A percentile compares a stretch with the other conserved stretches of the same genome.
phyloP scores from a whole-genome alignment of 2,113 vertebrate species.

The Machaerirhynchus nigripectus region DNA sequence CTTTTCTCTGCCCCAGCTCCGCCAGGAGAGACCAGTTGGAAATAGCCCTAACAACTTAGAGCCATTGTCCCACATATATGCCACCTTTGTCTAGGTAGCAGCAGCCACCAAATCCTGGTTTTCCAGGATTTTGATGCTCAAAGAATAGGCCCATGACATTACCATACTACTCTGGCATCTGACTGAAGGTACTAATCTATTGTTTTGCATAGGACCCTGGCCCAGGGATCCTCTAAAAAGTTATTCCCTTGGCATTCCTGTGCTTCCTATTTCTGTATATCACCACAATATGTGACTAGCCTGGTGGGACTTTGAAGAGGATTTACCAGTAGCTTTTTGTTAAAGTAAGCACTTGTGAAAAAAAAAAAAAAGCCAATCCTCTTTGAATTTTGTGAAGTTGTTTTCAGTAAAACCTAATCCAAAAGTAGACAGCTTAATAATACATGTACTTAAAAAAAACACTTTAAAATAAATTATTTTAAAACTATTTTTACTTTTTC shows the following conservation, averaged over 20 bases:
- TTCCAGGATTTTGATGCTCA: neutral
- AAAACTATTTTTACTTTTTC: neutral
- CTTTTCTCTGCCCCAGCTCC: neutral
- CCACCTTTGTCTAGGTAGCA: neutral
- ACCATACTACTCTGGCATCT: neutral
- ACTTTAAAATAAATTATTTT: neutral
- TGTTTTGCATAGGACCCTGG: neutral
- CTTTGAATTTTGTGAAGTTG: neutral
- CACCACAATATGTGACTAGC: neutral
- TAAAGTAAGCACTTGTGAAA: neutral
- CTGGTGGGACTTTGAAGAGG: neutral
- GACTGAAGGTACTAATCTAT: neutral
- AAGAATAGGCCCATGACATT: neutral
- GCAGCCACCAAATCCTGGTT: neutral
- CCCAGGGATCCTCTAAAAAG: rapidly evolving
- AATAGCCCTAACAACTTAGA: neutral
- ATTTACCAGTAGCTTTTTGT: neutral
- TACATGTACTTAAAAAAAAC: neutral
- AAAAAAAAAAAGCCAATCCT: neutral
- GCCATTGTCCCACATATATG: neutral
- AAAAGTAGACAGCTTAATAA: neutral
- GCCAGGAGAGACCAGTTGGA: neutral
- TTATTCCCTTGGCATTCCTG: neutral
- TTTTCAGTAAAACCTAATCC: neutral
- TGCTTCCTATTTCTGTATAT: neutral